phyloP scores from a whole-genome alignment of 2,113 vertebrate species.

The Eupsittula cactorum region DNA sequence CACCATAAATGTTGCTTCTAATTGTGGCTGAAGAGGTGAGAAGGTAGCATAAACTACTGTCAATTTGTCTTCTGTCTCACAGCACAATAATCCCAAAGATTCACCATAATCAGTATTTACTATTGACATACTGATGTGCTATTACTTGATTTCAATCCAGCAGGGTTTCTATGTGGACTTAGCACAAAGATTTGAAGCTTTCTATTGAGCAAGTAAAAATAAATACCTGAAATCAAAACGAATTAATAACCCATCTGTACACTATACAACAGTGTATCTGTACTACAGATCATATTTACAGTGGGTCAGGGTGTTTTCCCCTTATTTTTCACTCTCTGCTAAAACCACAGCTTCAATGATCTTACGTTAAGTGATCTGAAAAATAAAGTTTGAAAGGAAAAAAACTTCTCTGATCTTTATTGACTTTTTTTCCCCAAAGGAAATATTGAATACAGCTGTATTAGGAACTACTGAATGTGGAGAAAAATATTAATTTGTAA shows the following conservation, averaged over 20 bases:
- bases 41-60: background rate
- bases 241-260: background rate
- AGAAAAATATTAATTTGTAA: background rate
- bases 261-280: background rate
- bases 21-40: background rate
- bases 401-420: background rate
- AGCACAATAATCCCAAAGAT: background rate
- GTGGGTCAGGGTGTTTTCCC: background rate
- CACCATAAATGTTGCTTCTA: background rate
- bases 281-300: background rate
- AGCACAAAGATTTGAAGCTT: background rate
- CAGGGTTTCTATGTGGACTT: background rate
- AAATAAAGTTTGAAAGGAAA: background rate
- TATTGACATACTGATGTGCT: background rate
- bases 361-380: background rate
- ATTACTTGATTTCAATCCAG: background rate
- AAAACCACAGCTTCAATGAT: background rate
- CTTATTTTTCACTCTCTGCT: background rate
- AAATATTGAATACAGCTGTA: background rate
- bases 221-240: background rate
- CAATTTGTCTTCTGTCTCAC: background rate
- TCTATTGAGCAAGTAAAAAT: background rate
- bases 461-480: background rate
- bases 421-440: background rate
- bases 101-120: background rate